phyloP scores from a whole-genome alignment of 2,797 vertebrate species.

The Euthynnus affinis region DNA sequence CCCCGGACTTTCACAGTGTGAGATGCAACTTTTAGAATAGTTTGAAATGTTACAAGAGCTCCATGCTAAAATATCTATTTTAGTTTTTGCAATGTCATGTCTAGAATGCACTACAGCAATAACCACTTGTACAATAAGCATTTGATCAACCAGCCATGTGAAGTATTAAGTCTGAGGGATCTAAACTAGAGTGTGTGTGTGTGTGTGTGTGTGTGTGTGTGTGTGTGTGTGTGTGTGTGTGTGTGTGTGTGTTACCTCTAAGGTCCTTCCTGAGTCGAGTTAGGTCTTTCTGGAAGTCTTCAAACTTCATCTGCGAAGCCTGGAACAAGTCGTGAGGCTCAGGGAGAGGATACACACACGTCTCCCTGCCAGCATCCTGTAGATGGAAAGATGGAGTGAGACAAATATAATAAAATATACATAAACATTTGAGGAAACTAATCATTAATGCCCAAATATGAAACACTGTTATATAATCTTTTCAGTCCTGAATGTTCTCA shows the following conservation, averaged over 20 bases:
- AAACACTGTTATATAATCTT: too few species aligned
- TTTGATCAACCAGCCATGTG: too few species aligned
- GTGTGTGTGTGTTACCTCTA: constrained; percentile 83
- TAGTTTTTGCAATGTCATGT: too few species aligned
- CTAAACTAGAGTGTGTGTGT: neutral
- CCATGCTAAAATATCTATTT: too few species aligned
- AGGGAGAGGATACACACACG: constrained; percentile 93
- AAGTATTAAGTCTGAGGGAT: neutral
- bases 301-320: constrained; percentile 97
- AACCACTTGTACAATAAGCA: neutral
- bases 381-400: constrained; percentile 21
- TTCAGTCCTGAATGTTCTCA: too few species aligned
- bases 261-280: constrained; percentile 93
- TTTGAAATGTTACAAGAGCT: too few species aligned
- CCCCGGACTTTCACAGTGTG: too few species aligned
- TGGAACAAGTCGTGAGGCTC: constrained; percentile 98
- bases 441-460: too few species aligned
- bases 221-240: neutral
- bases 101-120: too few species aligned
- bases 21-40: too few species aligned
- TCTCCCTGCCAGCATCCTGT: constrained; percentile 95
- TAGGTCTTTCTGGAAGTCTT: constrained; percentile 97
- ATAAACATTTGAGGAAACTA: too few species aligned
- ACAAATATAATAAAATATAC: too few species aligned
- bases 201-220: constrained; percentile 8